These are phyloP conservation scores for Eledone cirrhosa DNA, from an alignment of 2,888 invertebrate genomes.

Conservation along the genomic window DNA sequence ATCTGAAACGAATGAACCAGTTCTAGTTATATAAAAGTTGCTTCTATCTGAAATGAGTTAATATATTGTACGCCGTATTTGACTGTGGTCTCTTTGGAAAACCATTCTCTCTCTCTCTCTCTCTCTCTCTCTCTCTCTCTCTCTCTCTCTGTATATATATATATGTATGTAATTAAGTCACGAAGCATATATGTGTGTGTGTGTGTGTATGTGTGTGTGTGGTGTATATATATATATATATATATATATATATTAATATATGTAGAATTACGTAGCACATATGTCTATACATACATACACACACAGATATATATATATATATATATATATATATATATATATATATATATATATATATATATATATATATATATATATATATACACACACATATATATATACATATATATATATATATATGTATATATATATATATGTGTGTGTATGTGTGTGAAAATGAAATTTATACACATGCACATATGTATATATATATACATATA, in stretches of 20 bases:
- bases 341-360: neutral
- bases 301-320: neutral
- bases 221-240: neutral
- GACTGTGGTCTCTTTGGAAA: too few relatives aligned
- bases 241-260: neutral
- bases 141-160: too few relatives aligned
- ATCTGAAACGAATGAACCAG: too few relatives aligned
- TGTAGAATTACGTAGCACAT: too few relatives aligned
- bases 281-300: neutral
- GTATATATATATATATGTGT: neutral
- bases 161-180: too few relatives aligned
- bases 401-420: neutral
- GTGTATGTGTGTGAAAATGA: neutral
- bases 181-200: neutral
- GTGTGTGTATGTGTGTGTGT: neutral
- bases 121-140: too few relatives aligned
- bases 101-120: too few relatives aligned
- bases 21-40: too few relatives aligned
- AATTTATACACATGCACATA: neutral
- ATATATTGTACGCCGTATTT: too few relatives aligned
- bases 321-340: neutral
- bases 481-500: neutral
- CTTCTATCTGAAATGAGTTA: too few relatives aligned
- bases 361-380: neutral
- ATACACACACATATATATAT: neutral